phyloP scores from a whole-genome alignment of 2,888 invertebrate species.

The Nephrotoma appendiculata region DNA sequence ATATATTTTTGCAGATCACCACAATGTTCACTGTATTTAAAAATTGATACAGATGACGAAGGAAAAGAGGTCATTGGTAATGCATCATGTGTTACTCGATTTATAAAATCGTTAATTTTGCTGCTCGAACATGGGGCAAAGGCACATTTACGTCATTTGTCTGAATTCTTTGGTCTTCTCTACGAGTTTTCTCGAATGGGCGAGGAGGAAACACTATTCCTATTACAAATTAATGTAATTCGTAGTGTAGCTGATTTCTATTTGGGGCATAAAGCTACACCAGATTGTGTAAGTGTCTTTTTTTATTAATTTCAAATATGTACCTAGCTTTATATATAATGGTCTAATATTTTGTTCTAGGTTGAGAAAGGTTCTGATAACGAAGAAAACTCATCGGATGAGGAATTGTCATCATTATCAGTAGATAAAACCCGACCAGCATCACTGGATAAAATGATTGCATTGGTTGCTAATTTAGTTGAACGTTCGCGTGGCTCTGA shows the following conservation, averaged over 20 bases:
- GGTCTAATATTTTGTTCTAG: constrained; percentile 15
- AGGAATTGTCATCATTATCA: constrained; percentile 35
- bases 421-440: constrained; percentile 70
- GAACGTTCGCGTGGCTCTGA: constrained; percentile 74
- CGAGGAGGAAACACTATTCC: constrained; percentile 79
- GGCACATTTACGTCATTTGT: constrained; percentile 71
- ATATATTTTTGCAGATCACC: constrained; percentile 32
- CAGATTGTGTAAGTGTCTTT: constrained; percentile 45
- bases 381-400: constrained; percentile 37
- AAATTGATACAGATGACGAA: constrained; percentile 36
- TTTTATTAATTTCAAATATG: neutral
- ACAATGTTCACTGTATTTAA: constrained; percentile 46
- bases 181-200: constrained; percentile 94
- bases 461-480: constrained; percentile 72
- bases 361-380: constrained; percentile 33
- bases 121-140: constrained; percentile 79
- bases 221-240: constrained; percentile 75
- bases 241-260: constrained; percentile 86
- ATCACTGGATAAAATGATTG: constrained; percentile 91
- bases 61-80: constrained; percentile 43
- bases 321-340: neutral
- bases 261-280: constrained; percentile 58
- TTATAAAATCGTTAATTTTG: constrained; percentile 75
- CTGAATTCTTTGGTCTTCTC: constrained; percentile 83
- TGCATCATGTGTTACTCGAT: constrained; percentile 81